A percentile compares a stretch with the other conserved stretches of the same genome.
Evolutionary conservation across 2,113 vertebrate genomes (phyloP).

Genomic region (Chinchilla lanigera): DNA sequence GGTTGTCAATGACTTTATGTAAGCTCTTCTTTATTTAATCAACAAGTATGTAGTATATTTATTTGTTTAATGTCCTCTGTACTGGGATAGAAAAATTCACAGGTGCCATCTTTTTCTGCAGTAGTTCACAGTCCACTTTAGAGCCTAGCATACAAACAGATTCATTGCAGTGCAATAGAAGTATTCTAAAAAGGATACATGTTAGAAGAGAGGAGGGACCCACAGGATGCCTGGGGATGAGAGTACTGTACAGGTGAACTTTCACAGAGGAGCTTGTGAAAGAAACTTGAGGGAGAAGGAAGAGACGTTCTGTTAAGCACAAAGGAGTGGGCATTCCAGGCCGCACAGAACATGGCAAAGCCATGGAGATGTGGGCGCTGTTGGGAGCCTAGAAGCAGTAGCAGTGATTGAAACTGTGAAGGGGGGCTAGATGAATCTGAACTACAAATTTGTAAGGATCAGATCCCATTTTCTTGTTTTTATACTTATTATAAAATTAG

Average conservation of each 20-base stretch:
- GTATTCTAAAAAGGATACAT: neutral
- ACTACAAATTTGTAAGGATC: neutral
- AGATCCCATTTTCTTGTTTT: constrained; percentile 4
- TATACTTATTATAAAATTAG: constrained; percentile 11
- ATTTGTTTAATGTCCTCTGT: constrained; percentile 34
- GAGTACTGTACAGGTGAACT: neutral
- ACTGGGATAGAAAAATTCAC: constrained; percentile 24
- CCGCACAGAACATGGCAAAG: neutral
- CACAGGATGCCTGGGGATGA: neutral
- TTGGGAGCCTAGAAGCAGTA: neutral
- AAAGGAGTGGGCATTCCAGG: neutral
- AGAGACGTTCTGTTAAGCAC: neutral
- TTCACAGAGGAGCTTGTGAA: neutral
- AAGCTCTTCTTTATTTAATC: constrained; percentile 47
- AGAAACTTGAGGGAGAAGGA: neutral
- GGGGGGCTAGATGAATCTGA: neutral
- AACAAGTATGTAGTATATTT: neutral
- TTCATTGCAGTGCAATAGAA: neutral
- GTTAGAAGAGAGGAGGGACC: neutral
- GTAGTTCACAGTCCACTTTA: neutral
- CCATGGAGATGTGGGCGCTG: too few species aligned
- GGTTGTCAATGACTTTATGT: neutral
- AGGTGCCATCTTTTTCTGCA: constrained; percentile 10
- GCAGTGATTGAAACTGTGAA: neutral
- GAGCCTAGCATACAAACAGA: constrained; percentile 30